phyloP scores from a whole-genome alignment of 2,113 vertebrate genomes.

The Amphiprion percula region DNA sequence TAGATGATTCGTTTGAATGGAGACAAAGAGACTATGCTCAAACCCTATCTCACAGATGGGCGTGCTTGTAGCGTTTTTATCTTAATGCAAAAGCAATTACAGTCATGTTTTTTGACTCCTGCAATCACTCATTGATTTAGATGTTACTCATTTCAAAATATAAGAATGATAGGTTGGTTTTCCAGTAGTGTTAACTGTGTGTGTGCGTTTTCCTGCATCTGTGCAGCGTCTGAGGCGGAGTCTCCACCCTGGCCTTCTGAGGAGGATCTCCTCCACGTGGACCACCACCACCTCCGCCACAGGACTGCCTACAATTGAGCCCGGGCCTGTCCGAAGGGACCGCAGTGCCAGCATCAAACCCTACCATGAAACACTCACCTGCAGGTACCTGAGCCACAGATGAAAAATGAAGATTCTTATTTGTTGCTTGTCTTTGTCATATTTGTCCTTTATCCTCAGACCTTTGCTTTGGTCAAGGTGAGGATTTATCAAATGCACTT shows the following conservation, averaged over 20 bases:
- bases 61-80: conserved; percentile 41
- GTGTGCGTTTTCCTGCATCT: conserved; percentile 24
- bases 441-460: too few species aligned
- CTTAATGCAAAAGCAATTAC: conserved; percentile 26
- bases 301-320: conserved; percentile 95
- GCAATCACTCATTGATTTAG: background rate
- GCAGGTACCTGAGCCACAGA: conserved; percentile 84
- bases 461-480: too few species aligned
- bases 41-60: conserved; percentile 37
- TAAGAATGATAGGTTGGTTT: background rate
- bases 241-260: conserved; percentile 91
- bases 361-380: conserved; percentile 86
- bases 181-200: background rate
- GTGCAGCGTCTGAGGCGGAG: conserved; percentile 91
- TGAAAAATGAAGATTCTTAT: background rate
- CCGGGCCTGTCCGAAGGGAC: conserved; percentile 92
- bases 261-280: conserved; percentile 96
- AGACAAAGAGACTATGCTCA: conserved; percentile 33
- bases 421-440: background rate
- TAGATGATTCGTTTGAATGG: conserved; percentile 44
- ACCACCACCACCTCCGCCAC: conserved; percentile 99
- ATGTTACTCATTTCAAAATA: conserved; percentile 8
- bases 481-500: too few species aligned
- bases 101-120: conserved; percentile 7
- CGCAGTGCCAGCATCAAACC: conserved; percentile 93